Evolutionary conservation across 2,113 vertebrate species (phyloP), one percentile per base, ranked within the genome.

Genomic region (Tautogolabrus adspersus): DNA sequence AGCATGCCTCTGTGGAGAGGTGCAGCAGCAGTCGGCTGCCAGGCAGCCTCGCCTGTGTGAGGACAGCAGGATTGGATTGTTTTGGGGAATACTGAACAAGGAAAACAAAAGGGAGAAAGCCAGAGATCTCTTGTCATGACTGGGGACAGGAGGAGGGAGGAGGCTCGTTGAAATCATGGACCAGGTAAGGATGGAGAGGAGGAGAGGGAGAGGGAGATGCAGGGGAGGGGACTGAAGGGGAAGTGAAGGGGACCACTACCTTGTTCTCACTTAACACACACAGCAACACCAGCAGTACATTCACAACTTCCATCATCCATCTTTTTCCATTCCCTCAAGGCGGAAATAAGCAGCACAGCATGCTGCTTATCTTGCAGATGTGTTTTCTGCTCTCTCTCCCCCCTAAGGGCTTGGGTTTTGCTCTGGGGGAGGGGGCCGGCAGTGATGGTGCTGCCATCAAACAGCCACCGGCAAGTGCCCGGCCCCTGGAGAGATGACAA

Each of bases 131-230:
- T 72, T 88, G 84, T 83, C 91, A 93, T 92, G 92, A 89, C 86
- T 21, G 79, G 82, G 83, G 83, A n/a, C 87, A 77, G 57, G 87
- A 91, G 90, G 79, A 75, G 59, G 87, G 80, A 87, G 86, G 81
- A 90, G 88, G 81, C 83, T 75, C 23, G 80, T 83, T 91, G 88
- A 93, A 82, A 92, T 73, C 90, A 94, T 94, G 93, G 93, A 93
- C 82, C 93, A 94, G 93, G 93, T 94, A 77, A 93, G 93, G 84
- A 88, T 84, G 88, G 57, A 66, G 59, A 56, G 54, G 47, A 49
- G 19, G 49, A 52, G 11, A 42, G 38, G 38, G 8, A 40, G 38
- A 10, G 40, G 64, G 46, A 40, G 69, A 44, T 59, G 61, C 44
- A 47, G 59, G 70, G 66, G 65, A 37, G 47, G 77, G 60, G 62